These are phyloP conservation scores for Cephus sareptanus DNA, from an alignment of 2,888 invertebrate genomes.

Conservation along the genomic window DNA sequence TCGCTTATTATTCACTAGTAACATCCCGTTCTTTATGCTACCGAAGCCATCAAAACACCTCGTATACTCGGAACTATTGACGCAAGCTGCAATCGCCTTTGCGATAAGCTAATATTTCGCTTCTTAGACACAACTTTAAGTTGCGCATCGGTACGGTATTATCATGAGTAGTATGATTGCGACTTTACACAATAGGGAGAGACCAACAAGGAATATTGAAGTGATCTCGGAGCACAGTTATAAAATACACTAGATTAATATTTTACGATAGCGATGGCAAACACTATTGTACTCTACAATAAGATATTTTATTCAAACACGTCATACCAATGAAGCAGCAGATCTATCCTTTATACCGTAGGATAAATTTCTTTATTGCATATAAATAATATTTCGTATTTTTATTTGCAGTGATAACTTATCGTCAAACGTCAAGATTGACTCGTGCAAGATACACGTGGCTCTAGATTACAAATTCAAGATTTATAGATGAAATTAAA, in stretches of 20 bases:
- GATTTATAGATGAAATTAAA: neutral
- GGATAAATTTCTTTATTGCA: neutral
- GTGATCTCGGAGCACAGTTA: neutral
- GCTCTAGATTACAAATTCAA: neutral
- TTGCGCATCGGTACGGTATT: neutral
- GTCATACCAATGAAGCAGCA: neutral
- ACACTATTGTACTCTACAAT: neutral
- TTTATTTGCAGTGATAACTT: neutral
- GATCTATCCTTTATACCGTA: neutral
- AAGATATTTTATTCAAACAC: neutral
- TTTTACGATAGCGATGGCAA: neutral
- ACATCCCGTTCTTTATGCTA: neutral
- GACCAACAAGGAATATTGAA: neutral
- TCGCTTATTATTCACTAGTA: neutral
- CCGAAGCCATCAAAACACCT: constrained; percentile 30
- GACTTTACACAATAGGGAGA: neutral
- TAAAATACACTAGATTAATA: neutral
- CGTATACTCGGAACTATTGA: constrained; percentile 5
- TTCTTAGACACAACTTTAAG: constrained; percentile 1
- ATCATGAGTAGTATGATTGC: too few relatives aligned
- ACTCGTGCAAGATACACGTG: neutral
- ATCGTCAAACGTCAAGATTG: neutral
- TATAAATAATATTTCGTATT: neutral
- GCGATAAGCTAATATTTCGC: constrained; percentile 1
- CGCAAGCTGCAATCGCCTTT: constrained; percentile 6